Evolutionary conservation across 2,113 vertebrate species (phyloP).

Genomic region (Varanus komodoensis): DNA sequence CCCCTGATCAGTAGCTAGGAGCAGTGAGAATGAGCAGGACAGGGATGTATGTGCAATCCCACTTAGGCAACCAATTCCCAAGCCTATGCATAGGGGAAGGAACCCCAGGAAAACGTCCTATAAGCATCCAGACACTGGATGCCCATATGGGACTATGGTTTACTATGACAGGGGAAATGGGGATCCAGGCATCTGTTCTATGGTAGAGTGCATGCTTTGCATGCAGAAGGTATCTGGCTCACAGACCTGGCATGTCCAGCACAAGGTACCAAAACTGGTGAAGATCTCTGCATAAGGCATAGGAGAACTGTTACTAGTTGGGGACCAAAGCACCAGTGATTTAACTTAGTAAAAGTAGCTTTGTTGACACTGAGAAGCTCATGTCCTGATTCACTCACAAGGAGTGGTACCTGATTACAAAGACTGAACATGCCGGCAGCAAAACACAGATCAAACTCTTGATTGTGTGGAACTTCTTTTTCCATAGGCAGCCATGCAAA

Average conservation of each 20-base stretch:
- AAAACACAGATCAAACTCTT: not conserved
- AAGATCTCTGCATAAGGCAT: not conserved
- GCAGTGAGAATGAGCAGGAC: not conserved
- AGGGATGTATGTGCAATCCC: not conserved
- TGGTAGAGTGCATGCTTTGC: not conserved
- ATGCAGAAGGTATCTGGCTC: not conserved
- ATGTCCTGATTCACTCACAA: not conserved
- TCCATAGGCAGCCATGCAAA: not conserved
- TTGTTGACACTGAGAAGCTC: not conserved
- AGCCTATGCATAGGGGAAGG: not conserved
- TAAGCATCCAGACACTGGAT: not conserved
- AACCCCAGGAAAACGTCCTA: not conserved
- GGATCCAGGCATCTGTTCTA: not conserved
- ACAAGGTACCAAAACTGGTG: not conserved
- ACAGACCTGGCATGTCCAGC: not conserved
- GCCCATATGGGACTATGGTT: not conserved
- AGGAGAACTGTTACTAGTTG: not conserved
- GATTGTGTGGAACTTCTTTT: not conserved
- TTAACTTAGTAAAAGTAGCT: not conserved
- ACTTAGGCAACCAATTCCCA: not conserved
- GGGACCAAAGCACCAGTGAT: not conserved
- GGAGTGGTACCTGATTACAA: not conserved
- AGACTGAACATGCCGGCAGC: not conserved
- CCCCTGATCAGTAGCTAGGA: not conserved
- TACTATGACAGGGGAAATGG: not conserved